Conservation (phyloP, 2,113 vertebrate species). For the Pseudonaja textilis region DNA sequence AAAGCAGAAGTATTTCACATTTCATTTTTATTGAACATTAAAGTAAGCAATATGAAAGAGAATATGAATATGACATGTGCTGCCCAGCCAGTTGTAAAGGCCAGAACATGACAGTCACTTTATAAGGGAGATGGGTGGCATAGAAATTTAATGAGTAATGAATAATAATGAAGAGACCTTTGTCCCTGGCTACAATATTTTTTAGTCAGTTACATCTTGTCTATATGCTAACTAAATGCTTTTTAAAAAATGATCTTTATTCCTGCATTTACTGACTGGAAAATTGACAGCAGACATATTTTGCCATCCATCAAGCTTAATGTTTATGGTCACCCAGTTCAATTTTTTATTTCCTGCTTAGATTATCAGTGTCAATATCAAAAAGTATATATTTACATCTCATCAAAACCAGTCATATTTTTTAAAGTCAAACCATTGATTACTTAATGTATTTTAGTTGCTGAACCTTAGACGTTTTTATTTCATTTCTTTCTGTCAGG, state of each 20-base stretch:
- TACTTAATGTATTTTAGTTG: not conserved
- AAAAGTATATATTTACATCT: not conserved
- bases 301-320: not conserved
- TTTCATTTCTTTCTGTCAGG: not conserved
- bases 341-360: not conserved
- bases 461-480: not conserved
- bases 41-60: not conserved
- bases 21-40: not conserved
- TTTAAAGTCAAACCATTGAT: not conserved
- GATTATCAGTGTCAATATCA: not conserved
- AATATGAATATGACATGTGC: not conserved
- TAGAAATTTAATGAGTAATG: not conserved
- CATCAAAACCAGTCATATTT: not conserved
- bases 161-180: not conserved
- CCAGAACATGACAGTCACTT: not conserved
- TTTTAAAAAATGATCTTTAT: not conserved
- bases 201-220: not conserved
- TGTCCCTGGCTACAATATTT: not conserved
- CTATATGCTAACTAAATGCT: not conserved
- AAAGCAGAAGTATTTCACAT: conserved; percentile 16
- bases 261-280: not conserved
- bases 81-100: too few species aligned
- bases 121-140: not conserved
- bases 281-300: not conserved
- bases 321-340: not conserved